Base-by-base conservation (phyloP, 2,888 invertebrate genomes). In the Mesorhabditis spiculigera region DNA sequence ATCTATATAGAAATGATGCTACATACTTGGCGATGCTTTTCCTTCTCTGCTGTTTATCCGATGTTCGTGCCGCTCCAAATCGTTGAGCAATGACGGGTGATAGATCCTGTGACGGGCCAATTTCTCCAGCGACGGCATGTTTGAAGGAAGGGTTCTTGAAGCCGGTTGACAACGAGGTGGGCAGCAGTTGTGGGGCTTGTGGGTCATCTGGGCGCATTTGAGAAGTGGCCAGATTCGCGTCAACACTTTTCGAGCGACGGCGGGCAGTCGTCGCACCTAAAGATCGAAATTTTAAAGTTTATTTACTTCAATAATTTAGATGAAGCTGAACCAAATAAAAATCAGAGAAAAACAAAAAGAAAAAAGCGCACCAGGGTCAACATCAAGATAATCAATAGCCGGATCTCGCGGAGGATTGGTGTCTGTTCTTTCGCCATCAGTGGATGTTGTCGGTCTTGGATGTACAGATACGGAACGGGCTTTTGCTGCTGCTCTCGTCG, bases 21-120 rank as follows among this genome's bases (percentile, higher is more conserved):
- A 69, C 71, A 71, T 70, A 74, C 76, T 70, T 74, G 69, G 77
- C 78, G 13, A 79, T 73, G 68, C 77, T 77, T 65, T 77, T 79
- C 45, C 77, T n/a, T 66, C 73, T 68, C 62, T 73, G 58, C n/a
- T 50, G 69, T 41, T 73, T 71, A 43, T 76, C 77, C 43, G 28
- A 28, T 28, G 28, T 28, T 28, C 28, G 28, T 28, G 28, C 28
- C 28, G 28, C 28, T 28, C 28, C 28, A 28, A 28, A 28, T 28
- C 28, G 28, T 28, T 28, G 28, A n/a, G 58, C 58, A 50, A 50
- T 50, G 8, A 50, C 8, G n/a, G 58, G 10, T 2, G 58, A 50
- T 1, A 50, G 8, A 3, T 50, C 58, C 2, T 16, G 63, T 3
- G 63, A 63, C 2, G 13, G 13, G 1, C 63, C 63, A 13, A 28